Evolutionary conservation across 2,888 invertebrate genomes (phyloP).

Genomic region (Habrosyne pyritoides): DNA sequence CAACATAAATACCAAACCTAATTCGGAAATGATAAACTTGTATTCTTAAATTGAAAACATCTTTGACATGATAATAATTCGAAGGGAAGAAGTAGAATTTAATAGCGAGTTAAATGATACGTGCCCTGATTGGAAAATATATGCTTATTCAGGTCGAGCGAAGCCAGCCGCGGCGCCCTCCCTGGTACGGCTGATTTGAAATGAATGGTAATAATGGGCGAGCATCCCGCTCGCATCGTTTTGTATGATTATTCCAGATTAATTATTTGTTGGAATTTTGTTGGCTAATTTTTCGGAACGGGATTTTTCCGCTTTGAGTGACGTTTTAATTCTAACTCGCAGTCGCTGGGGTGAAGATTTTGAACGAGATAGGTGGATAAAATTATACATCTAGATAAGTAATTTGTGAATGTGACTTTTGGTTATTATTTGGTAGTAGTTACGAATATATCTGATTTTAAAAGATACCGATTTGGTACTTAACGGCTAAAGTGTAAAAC

Average conservation of each 20-base stretch:
- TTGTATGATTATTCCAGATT: conserved; percentile 84
- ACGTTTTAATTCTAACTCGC: conserved; percentile 78
- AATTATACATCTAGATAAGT: conserved; percentile 11
- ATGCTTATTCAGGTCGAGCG: conserved; percentile 81
- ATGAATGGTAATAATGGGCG: conserved; percentile 83
- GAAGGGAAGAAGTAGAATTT: conserved; percentile 82
- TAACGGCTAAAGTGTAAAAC: no score
- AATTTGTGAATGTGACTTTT: conserved; percentile 8
- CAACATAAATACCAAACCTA: conserved; percentile 22
- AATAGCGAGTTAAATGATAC: conserved; percentile 84
- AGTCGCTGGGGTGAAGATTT: conserved; percentile 51
- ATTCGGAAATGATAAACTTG: conserved; percentile 42
- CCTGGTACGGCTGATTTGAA: conserved; percentile 81
- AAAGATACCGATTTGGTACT: no score
- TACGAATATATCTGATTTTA: no score
- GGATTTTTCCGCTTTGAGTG: conserved; percentile 81
- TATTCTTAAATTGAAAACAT: conserved; percentile 39
- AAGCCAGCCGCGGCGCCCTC: conserved; percentile 59
- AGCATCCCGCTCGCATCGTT: conserved; percentile 81
- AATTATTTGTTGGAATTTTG: conserved; percentile 83
- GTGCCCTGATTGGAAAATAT: conserved; percentile 84
- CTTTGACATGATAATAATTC: conserved; percentile 80
- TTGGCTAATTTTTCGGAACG: conserved; percentile 82
- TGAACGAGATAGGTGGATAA: conserved; percentile 10
- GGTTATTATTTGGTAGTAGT: not conserved